These are phyloP conservation scores for Chrysolina americana DNA, from an alignment of 2,888 invertebrate species.

Conservation along the genomic window DNA sequence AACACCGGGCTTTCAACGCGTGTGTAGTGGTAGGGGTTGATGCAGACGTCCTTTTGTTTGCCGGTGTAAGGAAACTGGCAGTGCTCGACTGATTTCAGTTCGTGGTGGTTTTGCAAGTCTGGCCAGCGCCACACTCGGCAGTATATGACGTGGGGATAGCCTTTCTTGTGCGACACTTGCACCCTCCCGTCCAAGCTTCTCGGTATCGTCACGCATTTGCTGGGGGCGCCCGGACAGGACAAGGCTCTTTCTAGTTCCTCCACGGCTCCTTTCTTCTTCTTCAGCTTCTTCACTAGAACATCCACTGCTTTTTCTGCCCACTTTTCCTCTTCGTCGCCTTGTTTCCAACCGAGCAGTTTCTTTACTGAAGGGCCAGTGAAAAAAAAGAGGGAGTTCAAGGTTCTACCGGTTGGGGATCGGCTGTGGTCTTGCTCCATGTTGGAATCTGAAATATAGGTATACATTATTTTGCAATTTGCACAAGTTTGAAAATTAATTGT, in stretches of 20 bases:
- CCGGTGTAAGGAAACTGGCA: slow-evolving; percentile 98
- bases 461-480: not conserved
- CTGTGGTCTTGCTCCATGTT: slow-evolving; percentile 89
- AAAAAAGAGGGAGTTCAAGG: slow-evolving; percentile 93
- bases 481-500: slow-evolving; percentile 16
- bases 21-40: slow-evolving; percentile 95
- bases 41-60: slow-evolving; percentile 93
- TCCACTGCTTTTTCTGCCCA: slow-evolving; percentile 99
- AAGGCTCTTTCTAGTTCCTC: slow-evolving; percentile 94
- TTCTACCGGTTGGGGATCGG: slow-evolving; percentile 88
- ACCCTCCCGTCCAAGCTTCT: slow-evolving; percentile 95
- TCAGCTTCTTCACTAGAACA: slow-evolving; percentile 95
- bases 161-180: slow-evolving; percentile 98
- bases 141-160: slow-evolving; percentile 98
- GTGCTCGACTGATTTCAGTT: slow-evolving; percentile 94
- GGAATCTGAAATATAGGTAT: slow-evolving; percentile 49
- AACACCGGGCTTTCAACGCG: slow-evolving; percentile 97
- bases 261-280: slow-evolving; percentile 95
- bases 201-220: slow-evolving; percentile 98
- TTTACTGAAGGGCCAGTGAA: slow-evolving; percentile 97
- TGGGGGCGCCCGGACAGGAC: slow-evolving; percentile 94
- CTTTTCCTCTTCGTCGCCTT: slow-evolving; percentile 98
- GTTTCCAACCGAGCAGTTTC: slow-evolving; percentile 96
- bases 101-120: slow-evolving; percentile 98
- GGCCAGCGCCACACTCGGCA: slow-evolving; percentile 99